phyloP scores from a whole-genome alignment of 2,888 invertebrate species.

The Zelleria hepariella region DNA sequence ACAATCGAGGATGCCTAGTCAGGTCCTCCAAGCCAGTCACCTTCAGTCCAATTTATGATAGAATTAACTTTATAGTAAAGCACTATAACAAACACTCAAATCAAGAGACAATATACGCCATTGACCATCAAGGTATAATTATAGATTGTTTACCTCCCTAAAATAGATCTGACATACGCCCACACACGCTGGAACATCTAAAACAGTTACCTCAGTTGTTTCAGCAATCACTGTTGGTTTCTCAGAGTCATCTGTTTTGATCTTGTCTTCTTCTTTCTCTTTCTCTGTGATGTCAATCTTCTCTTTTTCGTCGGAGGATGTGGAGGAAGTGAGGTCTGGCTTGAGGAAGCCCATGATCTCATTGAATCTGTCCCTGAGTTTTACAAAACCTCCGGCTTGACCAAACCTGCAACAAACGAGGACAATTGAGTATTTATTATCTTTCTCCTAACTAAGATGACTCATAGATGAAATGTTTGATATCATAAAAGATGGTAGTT shows the following conservation, averaged over 20 bases:
- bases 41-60: too few species aligned
- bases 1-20: too few species aligned
- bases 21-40: neutral
- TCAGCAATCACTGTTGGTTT: constrained; percentile 35
- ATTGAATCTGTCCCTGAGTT: constrained; percentile 87
- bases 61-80: too few species aligned
- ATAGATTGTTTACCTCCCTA: neutral
- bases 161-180: neutral
- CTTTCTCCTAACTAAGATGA: neutral
- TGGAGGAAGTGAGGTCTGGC: constrained; percentile 51
- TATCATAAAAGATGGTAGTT: too few species aligned
- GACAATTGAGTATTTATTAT: neutral
- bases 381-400: constrained; percentile 89
- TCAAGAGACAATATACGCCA: neutral
- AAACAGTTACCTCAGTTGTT: constrained; percentile 38
- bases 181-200: neutral
- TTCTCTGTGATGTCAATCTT: constrained; percentile 51
- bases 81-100: neutral
- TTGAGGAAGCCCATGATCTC: constrained; percentile 75
- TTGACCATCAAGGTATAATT: neutral
- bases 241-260: constrained; percentile 34
- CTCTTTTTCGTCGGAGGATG: constrained; percentile 50
- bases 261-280: constrained; percentile 42
- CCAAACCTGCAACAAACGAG: constrained; percentile 77
- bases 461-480: neutral